Percentiles rank a stretch among this genome's conserved stretches.
phyloP scores from a whole-genome alignment of 2,888 invertebrate genomes.

The Drosophila mimica region DNA sequence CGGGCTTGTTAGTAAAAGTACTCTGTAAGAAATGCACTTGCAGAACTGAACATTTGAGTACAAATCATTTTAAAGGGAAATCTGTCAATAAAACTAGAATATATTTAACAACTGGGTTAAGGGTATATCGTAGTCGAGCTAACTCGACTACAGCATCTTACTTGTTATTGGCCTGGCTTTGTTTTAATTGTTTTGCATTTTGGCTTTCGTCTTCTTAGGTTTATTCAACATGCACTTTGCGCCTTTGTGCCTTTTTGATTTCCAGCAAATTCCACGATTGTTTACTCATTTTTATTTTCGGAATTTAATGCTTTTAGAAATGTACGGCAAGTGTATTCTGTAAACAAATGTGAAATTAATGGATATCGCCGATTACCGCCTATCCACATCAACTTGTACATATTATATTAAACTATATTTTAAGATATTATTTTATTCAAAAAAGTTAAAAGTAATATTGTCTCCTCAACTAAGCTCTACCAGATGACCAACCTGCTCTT shows the following conservation, averaged over 20 bases:
- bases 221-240: not conserved
- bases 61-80: too few relatives aligned
- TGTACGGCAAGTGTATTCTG: not conserved
- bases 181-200: constrained; percentile 15
- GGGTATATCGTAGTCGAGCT: too few relatives aligned
- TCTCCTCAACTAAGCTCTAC: not conserved
- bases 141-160: too few relatives aligned
- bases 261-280: not conserved
- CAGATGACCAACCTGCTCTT: not conserved
- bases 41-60: too few relatives aligned
- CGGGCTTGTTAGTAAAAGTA: too few relatives aligned
- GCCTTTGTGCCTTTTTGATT: not conserved
- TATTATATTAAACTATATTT: not conserved
- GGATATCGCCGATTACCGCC: not conserved
- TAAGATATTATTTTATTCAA: not conserved
- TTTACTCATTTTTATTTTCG: not conserved
- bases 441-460: not conserved
- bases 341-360: not conserved
- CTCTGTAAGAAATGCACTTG: too few relatives aligned
- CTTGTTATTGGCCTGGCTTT: constrained; percentile 27
- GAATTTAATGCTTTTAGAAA: not conserved
- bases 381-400: not conserved
- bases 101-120: too few relatives aligned
- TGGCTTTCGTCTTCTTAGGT: constrained; percentile 12
- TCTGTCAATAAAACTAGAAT: too few relatives aligned